Conservation (phyloP, 2,888 invertebrate species). For the Stenodera caucasica region DNA sequence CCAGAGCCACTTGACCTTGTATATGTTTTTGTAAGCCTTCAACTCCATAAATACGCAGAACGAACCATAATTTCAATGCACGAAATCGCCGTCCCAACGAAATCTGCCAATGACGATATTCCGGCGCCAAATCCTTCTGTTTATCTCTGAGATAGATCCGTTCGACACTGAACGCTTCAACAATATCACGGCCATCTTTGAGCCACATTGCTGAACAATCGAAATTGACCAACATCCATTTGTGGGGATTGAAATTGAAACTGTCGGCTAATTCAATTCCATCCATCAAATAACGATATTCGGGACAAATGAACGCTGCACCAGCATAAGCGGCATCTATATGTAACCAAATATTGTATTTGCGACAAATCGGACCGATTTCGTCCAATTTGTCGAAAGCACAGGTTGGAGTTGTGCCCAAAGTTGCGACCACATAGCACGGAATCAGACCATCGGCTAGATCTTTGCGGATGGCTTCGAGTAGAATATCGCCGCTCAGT, state of each 20-base stretch:
- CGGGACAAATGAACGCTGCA: constrained; percentile 88
- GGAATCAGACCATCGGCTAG: constrained; percentile 80
- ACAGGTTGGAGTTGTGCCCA: constrained; percentile 74
- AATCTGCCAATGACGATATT: constrained; percentile 84
- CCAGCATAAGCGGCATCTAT: constrained; percentile 97
- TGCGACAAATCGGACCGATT: constrained; percentile 79
- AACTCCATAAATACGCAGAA: constrained; percentile 79
- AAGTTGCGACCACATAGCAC: constrained; percentile 76
- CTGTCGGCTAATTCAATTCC: constrained; percentile 85
- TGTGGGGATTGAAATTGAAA: constrained; percentile 93
- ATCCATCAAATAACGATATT: constrained; percentile 68
- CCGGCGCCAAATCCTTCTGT: constrained; percentile 64
- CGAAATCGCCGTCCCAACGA: constrained; percentile 87
- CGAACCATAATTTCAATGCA: constrained; percentile 91
- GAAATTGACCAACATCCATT: constrained; percentile 94
- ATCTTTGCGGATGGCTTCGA: constrained; percentile 76
- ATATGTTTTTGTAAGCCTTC: constrained; percentile 79
- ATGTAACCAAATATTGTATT: constrained; percentile 84
- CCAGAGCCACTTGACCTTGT: constrained; percentile 73
- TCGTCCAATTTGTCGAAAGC: constrained; percentile 91
- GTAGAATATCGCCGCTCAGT: constrained; percentile 69
- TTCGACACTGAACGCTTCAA: constrained; percentile 90
- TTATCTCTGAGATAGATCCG: constrained; percentile 86
- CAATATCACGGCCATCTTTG: constrained; percentile 76
- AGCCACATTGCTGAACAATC: constrained; percentile 96